A percentile compares a stretch with the other conserved stretches of the same genome.
Evolutionary conservation across 2,113 vertebrate genomes (phyloP).

Genomic region (Artemisiospiza belli): DNA sequence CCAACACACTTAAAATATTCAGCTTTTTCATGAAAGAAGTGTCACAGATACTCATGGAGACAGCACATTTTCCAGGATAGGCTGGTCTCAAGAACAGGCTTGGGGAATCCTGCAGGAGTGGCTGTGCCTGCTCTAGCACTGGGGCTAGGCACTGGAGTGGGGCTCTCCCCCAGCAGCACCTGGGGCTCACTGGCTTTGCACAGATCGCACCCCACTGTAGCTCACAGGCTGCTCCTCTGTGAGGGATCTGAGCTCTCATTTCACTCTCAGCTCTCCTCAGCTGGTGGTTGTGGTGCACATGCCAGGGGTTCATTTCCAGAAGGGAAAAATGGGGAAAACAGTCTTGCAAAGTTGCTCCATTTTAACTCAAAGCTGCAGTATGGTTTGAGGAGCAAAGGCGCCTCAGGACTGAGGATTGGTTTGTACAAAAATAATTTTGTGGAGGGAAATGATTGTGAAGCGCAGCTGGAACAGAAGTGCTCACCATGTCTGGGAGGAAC

Average conservation of each 20-base stretch:
- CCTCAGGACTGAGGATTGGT: no score
- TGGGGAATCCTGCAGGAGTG: background rate
- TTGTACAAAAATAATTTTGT: background rate
- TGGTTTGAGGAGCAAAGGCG: background rate
- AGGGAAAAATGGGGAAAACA: background rate
- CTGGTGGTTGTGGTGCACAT: fast-evolving
- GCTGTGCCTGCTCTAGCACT: background rate
- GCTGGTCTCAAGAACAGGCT: background rate
- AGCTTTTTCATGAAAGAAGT: background rate
- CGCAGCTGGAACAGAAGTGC: background rate
- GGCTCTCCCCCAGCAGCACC: background rate
- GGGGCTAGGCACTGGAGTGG: fast-evolving
- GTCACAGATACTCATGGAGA: background rate
- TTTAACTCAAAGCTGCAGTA: background rate
- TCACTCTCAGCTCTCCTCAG: no score
- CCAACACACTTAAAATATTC: no score
- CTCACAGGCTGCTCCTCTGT: background rate
- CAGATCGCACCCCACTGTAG: background rate
- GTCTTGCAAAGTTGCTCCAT: fast-evolving
- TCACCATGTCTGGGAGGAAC: background rate
- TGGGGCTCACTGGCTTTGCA: background rate
- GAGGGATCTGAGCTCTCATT: background rate
- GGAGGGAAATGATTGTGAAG: background rate
- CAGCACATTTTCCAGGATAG: fast-evolving
- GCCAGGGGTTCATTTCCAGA: background rate